Percentiles rank a stretch among this genome's conserved stretches.
Conservation (phyloP, 2,797 vertebrate species). For the Buceros bicornis region DNA sequence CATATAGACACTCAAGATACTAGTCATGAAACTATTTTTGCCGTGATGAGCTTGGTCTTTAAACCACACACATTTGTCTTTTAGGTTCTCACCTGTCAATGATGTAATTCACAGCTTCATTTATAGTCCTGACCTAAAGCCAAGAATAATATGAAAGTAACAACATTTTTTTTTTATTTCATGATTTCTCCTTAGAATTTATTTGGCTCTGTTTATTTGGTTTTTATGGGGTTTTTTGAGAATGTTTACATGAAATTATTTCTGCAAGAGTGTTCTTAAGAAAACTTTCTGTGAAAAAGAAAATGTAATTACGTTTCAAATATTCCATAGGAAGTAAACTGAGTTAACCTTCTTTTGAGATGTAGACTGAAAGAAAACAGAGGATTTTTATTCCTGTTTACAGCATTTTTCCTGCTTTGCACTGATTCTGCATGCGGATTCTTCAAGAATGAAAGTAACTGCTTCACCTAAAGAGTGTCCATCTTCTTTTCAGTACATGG, state of each 20-base stretch:
- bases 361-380: neutral
- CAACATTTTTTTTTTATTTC: neutral
- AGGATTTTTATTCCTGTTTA: neutral
- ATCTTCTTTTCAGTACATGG: neutral
- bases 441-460: neutral
- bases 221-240: neutral
- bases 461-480: neutral
- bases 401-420: neutral
- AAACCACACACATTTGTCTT: constrained; percentile 65
- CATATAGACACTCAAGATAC: constrained; percentile 17
- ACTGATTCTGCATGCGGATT: neutral
- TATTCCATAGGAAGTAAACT: neutral
- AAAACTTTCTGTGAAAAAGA: neutral
- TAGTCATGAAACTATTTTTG: constrained; percentile 64
- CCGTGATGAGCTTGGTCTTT: constrained; percentile 13
- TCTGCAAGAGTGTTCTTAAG: neutral
- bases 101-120: constrained; percentile 54
- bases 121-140: constrained; percentile 34
- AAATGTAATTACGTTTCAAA: neutral
- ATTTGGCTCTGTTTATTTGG: neutral
- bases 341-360: neutral
- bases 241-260: neutral
- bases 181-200: neutral
- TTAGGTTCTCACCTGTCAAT: constrained; percentile 57
- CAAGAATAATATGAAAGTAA: constrained; percentile 51